Evolutionary conservation across 2,113 vertebrate genomes (phyloP).

Genomic region (Xiphophorus hellerii): DNA sequence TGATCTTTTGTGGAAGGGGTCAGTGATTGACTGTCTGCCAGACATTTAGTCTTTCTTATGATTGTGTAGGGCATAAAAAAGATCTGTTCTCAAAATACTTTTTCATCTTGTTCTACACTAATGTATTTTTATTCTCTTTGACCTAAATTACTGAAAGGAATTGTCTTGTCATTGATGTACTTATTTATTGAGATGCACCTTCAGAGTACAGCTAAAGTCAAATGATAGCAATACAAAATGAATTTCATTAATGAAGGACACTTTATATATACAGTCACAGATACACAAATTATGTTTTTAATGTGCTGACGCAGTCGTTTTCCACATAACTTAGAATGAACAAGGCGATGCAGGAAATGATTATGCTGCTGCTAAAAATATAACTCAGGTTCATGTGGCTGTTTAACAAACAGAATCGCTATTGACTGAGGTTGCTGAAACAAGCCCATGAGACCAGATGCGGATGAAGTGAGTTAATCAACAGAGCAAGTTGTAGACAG

Average conservation of each 20-base stretch:
- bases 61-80: no score
- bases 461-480: constrained; percentile 79
- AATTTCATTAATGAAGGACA: background rate
- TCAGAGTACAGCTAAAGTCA: background rate
- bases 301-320: background rate
- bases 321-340: constrained; percentile 46
- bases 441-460: constrained; percentile 61
- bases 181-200: background rate
- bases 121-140: background rate
- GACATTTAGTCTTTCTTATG: no score
- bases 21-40: no score
- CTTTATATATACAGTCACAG: background rate
- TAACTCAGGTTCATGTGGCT: constrained; percentile 48
- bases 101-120: no score
- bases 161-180: background rate
- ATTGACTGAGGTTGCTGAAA: constrained; percentile 63
- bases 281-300: background rate
- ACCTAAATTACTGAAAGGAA: background rate
- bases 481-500: constrained; percentile 64
- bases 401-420: constrained; percentile 62
- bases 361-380: constrained; percentile 55
- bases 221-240: background rate
- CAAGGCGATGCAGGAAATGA: constrained; percentile 36
- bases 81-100: no score
- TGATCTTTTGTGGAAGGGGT: no score